Evolutionary conservation across 2,113 vertebrate genomes (phyloP).

Genomic region (Oxyruncus cristatus): DNA sequence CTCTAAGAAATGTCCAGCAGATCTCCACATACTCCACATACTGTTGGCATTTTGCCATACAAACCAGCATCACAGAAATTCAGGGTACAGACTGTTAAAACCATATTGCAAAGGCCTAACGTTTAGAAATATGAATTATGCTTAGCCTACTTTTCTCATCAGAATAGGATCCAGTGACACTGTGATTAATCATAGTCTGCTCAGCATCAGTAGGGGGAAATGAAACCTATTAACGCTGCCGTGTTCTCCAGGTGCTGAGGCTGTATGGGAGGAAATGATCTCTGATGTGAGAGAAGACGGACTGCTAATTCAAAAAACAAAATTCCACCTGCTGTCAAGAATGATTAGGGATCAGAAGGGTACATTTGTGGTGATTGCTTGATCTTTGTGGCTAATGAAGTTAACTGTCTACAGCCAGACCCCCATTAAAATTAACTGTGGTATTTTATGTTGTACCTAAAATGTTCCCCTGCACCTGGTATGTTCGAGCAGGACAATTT

Average conservation of each 20-base stretch:
- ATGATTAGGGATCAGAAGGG: not conserved
- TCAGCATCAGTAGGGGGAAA: not conserved
- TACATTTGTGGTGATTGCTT: not conserved
- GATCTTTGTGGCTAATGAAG: not conserved
- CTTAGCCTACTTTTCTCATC: constrained; percentile 7
- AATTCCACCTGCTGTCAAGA: constrained; percentile 18
- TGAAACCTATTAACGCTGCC: not conserved
- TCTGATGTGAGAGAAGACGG: not conserved
- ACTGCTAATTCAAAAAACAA: not conserved
- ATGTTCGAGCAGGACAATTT: not conserved
- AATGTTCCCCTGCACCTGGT: not conserved
- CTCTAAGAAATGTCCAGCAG: not conserved
- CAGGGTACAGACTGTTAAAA: not conserved
- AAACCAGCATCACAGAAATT: not conserved
- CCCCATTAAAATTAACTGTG: not conserved
- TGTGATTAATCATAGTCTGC: constrained; percentile 36
- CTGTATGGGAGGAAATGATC: not conserved
- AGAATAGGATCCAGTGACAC: not conserved
- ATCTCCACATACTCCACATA: not conserved
- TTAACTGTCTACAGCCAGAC: not conserved
- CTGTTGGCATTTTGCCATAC: not conserved
- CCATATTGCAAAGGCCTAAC: not conserved
- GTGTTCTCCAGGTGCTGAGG: not conserved
- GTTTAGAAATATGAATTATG: not conserved
- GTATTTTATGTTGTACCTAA: rapidly evolving